Evolutionary conservation across 2,113 vertebrate species (phyloP).

Genomic region (Atlantisia rogersi): DNA sequence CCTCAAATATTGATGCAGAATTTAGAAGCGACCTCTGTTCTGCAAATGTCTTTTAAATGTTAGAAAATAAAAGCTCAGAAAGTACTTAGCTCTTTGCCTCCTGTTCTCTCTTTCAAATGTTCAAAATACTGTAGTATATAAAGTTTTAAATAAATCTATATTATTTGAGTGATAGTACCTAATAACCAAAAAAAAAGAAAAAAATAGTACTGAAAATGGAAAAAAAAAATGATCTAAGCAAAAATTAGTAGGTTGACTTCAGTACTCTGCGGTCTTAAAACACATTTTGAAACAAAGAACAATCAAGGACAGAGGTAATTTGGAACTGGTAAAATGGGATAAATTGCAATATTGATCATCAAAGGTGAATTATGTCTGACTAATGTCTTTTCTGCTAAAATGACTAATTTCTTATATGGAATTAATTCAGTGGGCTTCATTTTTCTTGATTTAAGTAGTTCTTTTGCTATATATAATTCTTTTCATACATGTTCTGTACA

Average conservation of each 20-base stretch:
- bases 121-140: background rate
- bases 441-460: background rate
- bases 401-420: background rate
- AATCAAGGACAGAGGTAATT: background rate
- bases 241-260: background rate
- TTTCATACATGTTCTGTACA: background rate
- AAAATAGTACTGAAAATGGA: background rate
- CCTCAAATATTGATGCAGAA: background rate
- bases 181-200: background rate
- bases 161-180: background rate
- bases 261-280: background rate
- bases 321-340: background rate
- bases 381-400: background rate
- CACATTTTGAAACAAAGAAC: background rate
- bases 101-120: background rate
- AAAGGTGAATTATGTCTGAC: background rate
- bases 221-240: background rate
- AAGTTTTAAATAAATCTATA: background rate
- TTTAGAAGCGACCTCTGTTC: background rate
- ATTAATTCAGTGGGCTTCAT: background rate
- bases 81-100: background rate
- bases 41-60: background rate
- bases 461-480: background rate
- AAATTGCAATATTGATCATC: background rate
- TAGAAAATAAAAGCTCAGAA: background rate